Evolutionary conservation across 1,140 invertebrate species (phyloP), one percentile per base, ranked within the genome.

Genomic region (Akabosia matsudoensis): DNA sequence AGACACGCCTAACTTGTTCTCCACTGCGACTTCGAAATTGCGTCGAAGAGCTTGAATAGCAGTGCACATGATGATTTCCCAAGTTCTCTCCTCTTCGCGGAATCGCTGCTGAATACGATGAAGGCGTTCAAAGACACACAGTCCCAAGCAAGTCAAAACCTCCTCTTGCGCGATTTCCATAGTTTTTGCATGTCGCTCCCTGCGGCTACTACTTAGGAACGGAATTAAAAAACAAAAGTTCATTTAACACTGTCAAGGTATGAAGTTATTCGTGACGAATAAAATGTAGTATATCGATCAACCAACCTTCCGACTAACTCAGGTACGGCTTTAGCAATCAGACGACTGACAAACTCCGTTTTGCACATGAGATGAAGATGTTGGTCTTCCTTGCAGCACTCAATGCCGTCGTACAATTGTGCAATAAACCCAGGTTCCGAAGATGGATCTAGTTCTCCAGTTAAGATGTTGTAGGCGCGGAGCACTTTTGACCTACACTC

Each of bases 101-200:
- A 97, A 87, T 74, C 93, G 90, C 76, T 94, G 89, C 82, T 94
- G 91, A 74, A 97, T 91, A 78, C 91, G 88, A 84, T 95, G 92
- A 18, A 97, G 86, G 64, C 94, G 87, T 83, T 96, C 94, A 82
- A 95, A 94, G 73, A 97, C 90, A 84, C 94, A 95, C 84, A 97
- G 92, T 16, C 95, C 95, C 64, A 97, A 88, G 84, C 95, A 97
- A 0, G 93, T 96, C 73, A 97, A 87, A 56, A 97, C 94, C 87
- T 97, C 95, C 85, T 97, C 94, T 86, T 97, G 95, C 81, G 95
- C 95, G 82, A 96, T 95, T 87, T 97, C 95, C 78, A 97, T 84
- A 10, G 95, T 97, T 86, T 97, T 97, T 0, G 95, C 95, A 85
- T 97, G 95, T 72, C 95, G 88, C 84, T 97, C 95, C 74, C 94